Conservation (phyloP, 2,888 invertebrate species). For the Periphyllus acericola region DNA sequence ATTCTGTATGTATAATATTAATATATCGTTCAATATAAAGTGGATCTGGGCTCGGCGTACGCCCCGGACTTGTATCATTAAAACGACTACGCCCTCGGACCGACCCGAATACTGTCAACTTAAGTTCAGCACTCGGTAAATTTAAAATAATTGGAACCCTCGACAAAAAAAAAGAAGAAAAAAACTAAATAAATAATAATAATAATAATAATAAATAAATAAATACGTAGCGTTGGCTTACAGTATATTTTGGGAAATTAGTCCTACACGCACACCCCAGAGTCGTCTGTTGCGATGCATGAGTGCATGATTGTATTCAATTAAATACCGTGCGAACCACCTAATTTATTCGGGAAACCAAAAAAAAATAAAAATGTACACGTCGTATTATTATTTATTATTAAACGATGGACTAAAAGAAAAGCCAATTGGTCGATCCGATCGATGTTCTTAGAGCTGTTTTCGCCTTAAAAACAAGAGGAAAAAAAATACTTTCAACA, state of each 20-base stretch:
- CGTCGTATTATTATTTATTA: constrained; percentile 4
- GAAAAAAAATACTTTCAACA: background rate
- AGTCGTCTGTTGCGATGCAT: background rate
- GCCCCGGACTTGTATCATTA: constrained; percentile 42
- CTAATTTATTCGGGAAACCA: background rate
- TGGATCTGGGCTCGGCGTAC: constrained; percentile 29
- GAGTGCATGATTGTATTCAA: constrained; percentile 33
- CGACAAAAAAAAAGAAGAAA: background rate
- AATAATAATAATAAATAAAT: constrained; percentile 29
- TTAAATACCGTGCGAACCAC: background rate
- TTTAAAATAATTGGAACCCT: constrained; percentile 47
- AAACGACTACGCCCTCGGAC: constrained; percentile 44
- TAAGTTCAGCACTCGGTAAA: constrained; percentile 40
- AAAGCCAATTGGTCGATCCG: background rate
- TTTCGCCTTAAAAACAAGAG: background rate
- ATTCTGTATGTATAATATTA: background rate
- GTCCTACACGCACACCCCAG: background rate
- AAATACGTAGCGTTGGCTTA: background rate
- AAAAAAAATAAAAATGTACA: background rate
- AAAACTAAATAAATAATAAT: background rate
- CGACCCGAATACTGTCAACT: constrained; percentile 37
- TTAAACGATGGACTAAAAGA: background rate
- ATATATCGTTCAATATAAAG: constrained; percentile 17
- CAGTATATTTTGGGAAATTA: constrained; percentile 24
- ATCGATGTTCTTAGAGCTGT: background rate